Base-by-base conservation (phyloP, 2,888 invertebrate genomes). In the Matsumyia berberina region DNA sequence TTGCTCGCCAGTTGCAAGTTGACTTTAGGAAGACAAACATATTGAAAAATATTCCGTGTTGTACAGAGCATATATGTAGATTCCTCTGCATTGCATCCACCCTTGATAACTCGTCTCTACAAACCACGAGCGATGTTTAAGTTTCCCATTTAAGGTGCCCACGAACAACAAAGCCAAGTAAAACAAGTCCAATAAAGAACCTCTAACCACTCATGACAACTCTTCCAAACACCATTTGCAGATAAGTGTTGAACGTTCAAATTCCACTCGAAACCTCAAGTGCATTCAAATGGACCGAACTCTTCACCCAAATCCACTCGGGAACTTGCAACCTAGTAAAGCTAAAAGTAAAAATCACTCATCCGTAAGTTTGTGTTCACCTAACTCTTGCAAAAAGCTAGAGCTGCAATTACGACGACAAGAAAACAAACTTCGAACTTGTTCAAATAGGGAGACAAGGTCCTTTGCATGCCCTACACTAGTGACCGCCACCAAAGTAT, bases 251-350 rank as follows among this genome's bases (percentile, higher is more conserved):
- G 58, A 79, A 49, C 79, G 49, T 66, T 72, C 39, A 64, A 64
- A 72, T 79, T 72, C 64, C 64, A 66, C 57, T 79, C 39, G 33
- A 62, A 69, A 55, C 69, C 77, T 55, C 77, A 77, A 77, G 77
- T 60, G 60, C 58, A 77, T 69, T 69, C 57, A 72, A 64, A 72
- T 72, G 72, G 57, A 55, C 33, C 31, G 12, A 78, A 78, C 70
- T 72, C 57, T 62, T 33, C 46, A 17, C 60, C n/a, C 82, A n/a
- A 83, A 33, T 77, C 67, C 2, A 66, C n/a, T n/a, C n/a, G n/a
- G n/a, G n/a, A n/a, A n/a, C n/a, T n/a, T n/a, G n/a, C n/a, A n/a
- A n/a, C n/a, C n/a, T n/a, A n/a, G n/a, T n/a, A n/a, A n/a, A n/a
- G 24, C 39, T 19, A 19, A 31, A 76, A 44, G 24, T 5, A 42